Conservation (phyloP, 1,140 invertebrate genomes). For the Mya arenaria region DNA sequence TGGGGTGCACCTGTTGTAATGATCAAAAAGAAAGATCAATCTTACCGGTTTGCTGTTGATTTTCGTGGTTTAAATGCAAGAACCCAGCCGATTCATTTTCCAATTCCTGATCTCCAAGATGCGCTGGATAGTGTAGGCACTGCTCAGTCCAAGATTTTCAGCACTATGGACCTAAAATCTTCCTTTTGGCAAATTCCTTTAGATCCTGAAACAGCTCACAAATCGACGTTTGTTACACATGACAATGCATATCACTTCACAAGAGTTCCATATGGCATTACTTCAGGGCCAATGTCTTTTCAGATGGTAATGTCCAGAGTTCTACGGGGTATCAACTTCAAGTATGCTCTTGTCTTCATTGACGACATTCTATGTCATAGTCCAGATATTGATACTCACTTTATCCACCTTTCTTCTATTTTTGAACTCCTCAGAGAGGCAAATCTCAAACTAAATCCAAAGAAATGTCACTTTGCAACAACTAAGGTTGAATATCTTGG, state of each 20-base stretch:
- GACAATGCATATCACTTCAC: constrained; percentile 48
- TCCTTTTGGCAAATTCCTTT: constrained; percentile 58
- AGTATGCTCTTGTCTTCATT: constrained; percentile 54
- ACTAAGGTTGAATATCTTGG: constrained; percentile 58
- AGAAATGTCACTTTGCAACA: constrained; percentile 61
- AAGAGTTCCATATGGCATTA: constrained; percentile 30
- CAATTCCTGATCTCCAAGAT: constrained; percentile 45
- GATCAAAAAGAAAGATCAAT: neutral
- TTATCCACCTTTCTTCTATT: constrained; percentile 49
- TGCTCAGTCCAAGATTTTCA: constrained; percentile 48
- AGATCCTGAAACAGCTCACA: constrained; percentile 53
- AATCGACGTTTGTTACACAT: constrained; percentile 56
- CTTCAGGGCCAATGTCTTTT: constrained; percentile 47
- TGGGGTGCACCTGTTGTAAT: constrained; percentile 61
- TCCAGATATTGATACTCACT: constrained; percentile 57
- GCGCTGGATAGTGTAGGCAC: constrained; percentile 53
- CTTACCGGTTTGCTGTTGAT: constrained; percentile 25
- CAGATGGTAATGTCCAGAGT: constrained; percentile 50
- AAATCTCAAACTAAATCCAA: constrained; percentile 59
- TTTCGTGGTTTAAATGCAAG: constrained; percentile 48
- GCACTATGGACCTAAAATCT: constrained; percentile 52
- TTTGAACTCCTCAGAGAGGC: constrained; percentile 52
- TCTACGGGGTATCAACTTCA: constrained; percentile 51
- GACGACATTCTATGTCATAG: constrained; percentile 59
- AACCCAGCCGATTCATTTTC: constrained; percentile 52